Percentiles rank a stretch among this genome's conserved stretches.
phyloP scores from a whole-genome alignment of 2,113 vertebrate genomes.

The Mastomys natalensis region DNA sequence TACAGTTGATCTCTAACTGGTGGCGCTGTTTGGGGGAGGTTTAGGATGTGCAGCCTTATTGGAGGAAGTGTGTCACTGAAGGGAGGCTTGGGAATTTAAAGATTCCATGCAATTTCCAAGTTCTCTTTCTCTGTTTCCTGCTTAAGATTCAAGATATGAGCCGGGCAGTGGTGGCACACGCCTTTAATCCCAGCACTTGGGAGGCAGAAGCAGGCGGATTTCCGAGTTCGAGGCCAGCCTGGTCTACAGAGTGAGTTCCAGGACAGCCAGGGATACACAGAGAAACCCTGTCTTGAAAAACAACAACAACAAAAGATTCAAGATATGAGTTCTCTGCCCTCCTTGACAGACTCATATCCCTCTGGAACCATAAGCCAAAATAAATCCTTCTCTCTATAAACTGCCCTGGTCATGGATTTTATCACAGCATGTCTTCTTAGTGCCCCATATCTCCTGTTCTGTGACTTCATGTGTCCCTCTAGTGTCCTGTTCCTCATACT shows the following conservation, averaged over 20 bases:
- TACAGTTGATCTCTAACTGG: not conserved
- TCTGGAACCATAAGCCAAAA: not conserved
- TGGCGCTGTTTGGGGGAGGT: not conserved
- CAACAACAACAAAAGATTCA: too few species aligned
- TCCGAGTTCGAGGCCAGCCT: too few species aligned
- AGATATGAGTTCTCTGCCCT: not conserved
- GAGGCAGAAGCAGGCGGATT: too few species aligned
- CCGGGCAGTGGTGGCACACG: too few species aligned
- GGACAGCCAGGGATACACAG: too few species aligned
- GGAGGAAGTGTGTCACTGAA: not conserved
- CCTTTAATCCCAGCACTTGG: too few species aligned
- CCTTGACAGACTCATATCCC: not conserved
- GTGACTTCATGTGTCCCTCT: not conserved
- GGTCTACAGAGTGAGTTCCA: too few species aligned
- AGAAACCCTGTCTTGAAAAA: too few species aligned
- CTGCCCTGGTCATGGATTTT: not conserved
- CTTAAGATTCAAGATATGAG: not conserved
- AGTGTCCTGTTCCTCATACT: not conserved
- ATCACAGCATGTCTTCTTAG: not conserved
- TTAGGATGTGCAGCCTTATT: not conserved
- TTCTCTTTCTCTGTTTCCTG: not conserved
- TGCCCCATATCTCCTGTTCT: too few species aligned
- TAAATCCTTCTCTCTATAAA: too few species aligned
- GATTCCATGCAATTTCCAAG: not conserved
- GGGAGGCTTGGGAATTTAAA: not conserved